Evolutionary conservation across 2,888 invertebrate genomes (phyloP), one percentile per base, ranked within the genome.

Genomic region (Exephanes ischioxanthus): DNA sequence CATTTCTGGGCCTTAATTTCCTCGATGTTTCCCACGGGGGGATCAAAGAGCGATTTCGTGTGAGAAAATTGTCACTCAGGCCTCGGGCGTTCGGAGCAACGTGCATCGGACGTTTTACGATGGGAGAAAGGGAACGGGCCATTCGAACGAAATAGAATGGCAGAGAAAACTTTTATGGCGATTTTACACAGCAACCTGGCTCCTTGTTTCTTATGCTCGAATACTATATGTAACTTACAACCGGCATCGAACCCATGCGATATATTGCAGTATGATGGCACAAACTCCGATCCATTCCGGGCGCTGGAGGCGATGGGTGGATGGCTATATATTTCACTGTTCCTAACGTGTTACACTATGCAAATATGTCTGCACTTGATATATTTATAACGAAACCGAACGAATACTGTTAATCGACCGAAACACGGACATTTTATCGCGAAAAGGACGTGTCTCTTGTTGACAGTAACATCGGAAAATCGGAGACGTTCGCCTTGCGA

Each of bases 41-140:
- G 5, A 30, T 30, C 30, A 5, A 73, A 77, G 76, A 68, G 41
- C 72, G 51, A 84, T 84, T 72, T 66, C 77, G 63, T 37, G 58
- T 37, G 41, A 77, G 72, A 80, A 80, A 84, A 84, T 84, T 84
- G 84, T 80, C 77, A 80, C 84, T 77, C 76, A 51, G 67, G 63
- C 51, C 68, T 26, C 19, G 41, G 45, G 76, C 70, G 37, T 16
- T n/a, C 71, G 16, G 14, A 14, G 7, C 14, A 33, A 26, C 19
- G 45, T 37, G 68, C 26, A 14, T 61, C 22, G 14, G 30, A 53
- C 77, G 37, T 61, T 71, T 22, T 11, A 48, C 51, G 11, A 6
- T 33, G n/a, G 68, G n/a, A 33, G 66, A 67, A 76, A 19, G 61
- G 76, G 45, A 3, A 11, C 9, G 4, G 7, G 66, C 48, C 41